phyloP scores from a whole-genome alignment of 2,113 vertebrate genomes.

The Fregetta grallaria region DNA sequence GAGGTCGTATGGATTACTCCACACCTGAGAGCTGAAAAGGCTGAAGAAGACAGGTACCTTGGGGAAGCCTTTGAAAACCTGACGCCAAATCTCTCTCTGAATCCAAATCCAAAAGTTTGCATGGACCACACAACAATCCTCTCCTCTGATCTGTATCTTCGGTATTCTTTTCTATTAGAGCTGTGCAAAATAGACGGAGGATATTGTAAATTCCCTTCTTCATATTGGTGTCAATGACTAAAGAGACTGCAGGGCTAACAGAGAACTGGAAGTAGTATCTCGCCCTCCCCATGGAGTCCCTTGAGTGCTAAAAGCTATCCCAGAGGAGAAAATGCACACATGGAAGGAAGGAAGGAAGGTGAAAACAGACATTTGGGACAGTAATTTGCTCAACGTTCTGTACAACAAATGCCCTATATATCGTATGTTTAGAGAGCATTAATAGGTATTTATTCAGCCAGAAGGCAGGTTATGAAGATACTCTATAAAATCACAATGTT shows the following conservation, averaged over 20 bases:
- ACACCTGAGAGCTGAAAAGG: neutral
- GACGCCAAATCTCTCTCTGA: neutral
- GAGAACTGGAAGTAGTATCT: neutral
- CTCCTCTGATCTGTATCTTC: neutral
- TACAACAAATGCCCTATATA: neutral
- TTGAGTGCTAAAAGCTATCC: neutral
- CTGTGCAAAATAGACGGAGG: neutral
- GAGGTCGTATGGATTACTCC: neutral
- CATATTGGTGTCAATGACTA: accelerated
- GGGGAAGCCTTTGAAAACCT: neutral
- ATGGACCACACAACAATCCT: neutral
- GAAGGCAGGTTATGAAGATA: neutral
- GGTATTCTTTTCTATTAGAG: neutral
- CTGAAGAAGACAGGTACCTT: too few relatives aligned
- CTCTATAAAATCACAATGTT: neutral
- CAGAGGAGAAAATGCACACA: neutral
- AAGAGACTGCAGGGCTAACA: neutral
- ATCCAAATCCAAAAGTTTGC: neutral
- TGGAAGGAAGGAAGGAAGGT: neutral
- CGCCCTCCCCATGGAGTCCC: neutral
- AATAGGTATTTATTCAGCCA: neutral
- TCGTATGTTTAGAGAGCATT: neutral
- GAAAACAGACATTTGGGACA: neutral
- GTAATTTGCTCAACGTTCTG: neutral
- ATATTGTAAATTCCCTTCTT: neutral